Conservation (phyloP, 2,797 vertebrate species). For the Carcharodon carcharias region DNA sequence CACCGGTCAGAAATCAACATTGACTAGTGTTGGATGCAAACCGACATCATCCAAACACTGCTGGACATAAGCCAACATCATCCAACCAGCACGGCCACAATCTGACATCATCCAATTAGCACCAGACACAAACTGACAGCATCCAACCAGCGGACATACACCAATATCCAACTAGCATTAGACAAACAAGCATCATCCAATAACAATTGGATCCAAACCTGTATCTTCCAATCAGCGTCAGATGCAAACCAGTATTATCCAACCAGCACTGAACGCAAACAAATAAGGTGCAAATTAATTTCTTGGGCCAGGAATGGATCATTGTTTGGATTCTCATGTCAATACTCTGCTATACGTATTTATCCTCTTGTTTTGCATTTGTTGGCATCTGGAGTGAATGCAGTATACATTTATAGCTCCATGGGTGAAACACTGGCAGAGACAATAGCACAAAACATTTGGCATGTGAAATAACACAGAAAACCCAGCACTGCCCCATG, state of each 20-base stretch:
- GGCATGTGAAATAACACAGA: conserved; percentile 68
- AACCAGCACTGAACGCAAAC: neutral
- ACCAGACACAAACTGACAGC: neutral
- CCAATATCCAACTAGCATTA: neutral
- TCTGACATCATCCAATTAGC: conserved; percentile 8
- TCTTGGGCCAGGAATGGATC: conserved; percentile 21
- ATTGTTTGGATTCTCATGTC: neutral
- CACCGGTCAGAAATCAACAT: neutral
- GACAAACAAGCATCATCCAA: neutral
- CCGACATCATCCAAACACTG: neutral
- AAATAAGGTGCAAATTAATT: conserved; percentile 27
- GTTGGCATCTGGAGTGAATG: conserved; percentile 72
- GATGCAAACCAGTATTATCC: neutral
- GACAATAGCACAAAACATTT: conserved; percentile 65
- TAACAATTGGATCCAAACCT: neutral
- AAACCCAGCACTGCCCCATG: conserved; percentile 58
- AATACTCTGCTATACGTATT: conserved; percentile 48
- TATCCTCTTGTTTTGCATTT: conserved; percentile 63
- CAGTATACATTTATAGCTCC: conserved; percentile 52
- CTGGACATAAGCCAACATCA: neutral
- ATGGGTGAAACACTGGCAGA: conserved; percentile 64
- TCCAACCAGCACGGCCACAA: neutral
- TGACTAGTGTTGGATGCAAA: neutral
- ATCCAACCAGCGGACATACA: conserved; percentile 15
- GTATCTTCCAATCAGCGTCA: conserved; percentile 1